Evolutionary conservation across 1,140 invertebrate genomes (phyloP).

Genomic region (Dryas iulia): DNA sequence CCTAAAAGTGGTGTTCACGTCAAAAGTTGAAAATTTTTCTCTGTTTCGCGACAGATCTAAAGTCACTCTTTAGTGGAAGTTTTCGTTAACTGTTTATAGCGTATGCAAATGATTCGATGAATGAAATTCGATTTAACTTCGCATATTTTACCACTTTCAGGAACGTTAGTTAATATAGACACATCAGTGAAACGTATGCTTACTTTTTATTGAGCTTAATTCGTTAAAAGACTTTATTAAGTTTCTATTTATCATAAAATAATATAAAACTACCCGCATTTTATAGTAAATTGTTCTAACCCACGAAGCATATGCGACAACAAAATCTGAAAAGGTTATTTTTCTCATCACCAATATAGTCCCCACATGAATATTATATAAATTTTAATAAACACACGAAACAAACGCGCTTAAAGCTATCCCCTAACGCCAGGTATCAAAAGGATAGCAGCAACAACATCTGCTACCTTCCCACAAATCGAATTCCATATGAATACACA

Average conservation of each 20-base stretch:
- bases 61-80: no score
- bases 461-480: conserved; percentile 26
- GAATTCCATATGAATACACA: conserved; percentile 32
- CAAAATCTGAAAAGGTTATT: background rate
- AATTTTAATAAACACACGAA: conserved; percentile 9
- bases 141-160: no score
- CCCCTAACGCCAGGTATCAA: conserved; percentile 17
- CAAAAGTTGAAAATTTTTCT: background rate
- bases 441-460: conserved; percentile 12
- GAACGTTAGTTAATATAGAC: no score
- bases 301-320: background rate
- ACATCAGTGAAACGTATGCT: no score
- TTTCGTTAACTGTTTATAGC: no score
- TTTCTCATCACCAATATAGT: background rate
- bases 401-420: conserved; percentile 11
- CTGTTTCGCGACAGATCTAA: background rate
- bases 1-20: background rate
- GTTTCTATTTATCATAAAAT: no score
- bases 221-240: no score
- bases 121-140: no score
- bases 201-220: no score
- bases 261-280: no score
- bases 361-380: background rate
- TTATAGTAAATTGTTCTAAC: background rate
- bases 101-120: no score